A percentile compares a stretch with the other conserved stretches of the same genome.
These are phyloP conservation scores for Chaetorhynchus papuensis DNA, from an alignment of 2,113 vertebrate species.

Conservation along the genomic window DNA sequence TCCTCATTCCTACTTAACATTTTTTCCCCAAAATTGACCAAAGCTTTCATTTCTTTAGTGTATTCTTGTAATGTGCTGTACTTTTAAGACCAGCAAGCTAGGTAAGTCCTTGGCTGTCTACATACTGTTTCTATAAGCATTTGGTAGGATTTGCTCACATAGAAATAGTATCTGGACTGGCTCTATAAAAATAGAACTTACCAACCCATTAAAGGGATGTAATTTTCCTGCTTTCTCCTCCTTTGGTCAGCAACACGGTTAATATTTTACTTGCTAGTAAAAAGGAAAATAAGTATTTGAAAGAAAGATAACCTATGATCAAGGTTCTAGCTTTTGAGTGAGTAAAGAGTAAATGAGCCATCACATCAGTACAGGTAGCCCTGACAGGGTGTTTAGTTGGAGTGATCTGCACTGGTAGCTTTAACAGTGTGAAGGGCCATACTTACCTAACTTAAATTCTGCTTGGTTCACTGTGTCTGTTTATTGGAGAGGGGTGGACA, in stretches of 20 bases:
- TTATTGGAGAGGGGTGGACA: neutral
- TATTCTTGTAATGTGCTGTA: neutral
- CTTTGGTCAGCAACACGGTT: neutral
- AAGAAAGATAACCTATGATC: neutral
- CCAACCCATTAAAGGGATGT: neutral
- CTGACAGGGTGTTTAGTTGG: neutral
- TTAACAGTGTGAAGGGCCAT: neutral
- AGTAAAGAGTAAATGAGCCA: neutral
- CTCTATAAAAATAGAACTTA: neutral
- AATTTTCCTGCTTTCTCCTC: neutral
- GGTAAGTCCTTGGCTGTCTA: neutral
- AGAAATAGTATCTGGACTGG: neutral
- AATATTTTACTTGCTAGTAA: neutral
- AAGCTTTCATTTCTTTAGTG: neutral
- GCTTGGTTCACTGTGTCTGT: neutral
- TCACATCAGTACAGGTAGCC: neutral
- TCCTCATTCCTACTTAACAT: neutral
- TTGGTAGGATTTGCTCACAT: neutral
- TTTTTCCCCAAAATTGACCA: neutral
- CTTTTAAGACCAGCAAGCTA: neutral
- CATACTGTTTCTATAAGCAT: neutral
- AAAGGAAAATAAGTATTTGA: neutral
- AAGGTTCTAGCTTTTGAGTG: neutral
- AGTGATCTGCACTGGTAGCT: neutral
- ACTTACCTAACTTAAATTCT: neutral